Evolutionary conservation across 2,797 vertebrate species (phyloP), one percentile per base, ranked within the genome.

Genomic region (Cirrhinus molitorella): DNA sequence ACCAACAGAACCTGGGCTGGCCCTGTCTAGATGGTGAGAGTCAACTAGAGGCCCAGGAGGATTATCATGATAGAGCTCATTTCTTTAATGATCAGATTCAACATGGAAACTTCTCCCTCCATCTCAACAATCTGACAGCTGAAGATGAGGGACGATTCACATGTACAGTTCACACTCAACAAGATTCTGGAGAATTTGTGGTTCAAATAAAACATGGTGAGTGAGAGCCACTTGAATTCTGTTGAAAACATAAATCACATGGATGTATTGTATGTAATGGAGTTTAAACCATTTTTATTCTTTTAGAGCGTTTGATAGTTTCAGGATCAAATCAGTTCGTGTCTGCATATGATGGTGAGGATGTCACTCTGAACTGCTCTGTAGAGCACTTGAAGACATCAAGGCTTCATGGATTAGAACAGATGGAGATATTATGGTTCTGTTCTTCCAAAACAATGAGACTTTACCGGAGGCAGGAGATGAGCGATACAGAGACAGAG

Each of bases 401-500:
- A 34, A 67, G 34, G 37, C 43, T 11, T 67, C 65, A 21, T 67
- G 65, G 65, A n/a, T 0, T 0, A 67, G 0, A 67, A 37, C 31
- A 67, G 65, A 67, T 21, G 65, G 1, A 67, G 19, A n/a, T 40
- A 12, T 67, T 40, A 10, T 6, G 34, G 65, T 67, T 67, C 31
- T 67, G 31, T 34, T 67, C 9, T 67, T 5, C 65, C 34, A 43
- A 37, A 12, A 67, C 19, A 67, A 67, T 2, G 1, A 37, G 19
- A 43, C 7, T 37, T 12, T 11, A 0, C 1, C 65, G n/a, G 34
- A 40, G 0, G 1, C 31, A 37, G 0, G 1, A 43, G 3, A 40
- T 55, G 51, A 55, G 0, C 17, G 1, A 53, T 53, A 21, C 49
- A 53, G 17, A 19, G 65, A 19, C 65, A 34, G 65, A 67, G 65